Conservation (phyloP, 2,888 invertebrate genomes). For the Melipona bicolor region DNA sequence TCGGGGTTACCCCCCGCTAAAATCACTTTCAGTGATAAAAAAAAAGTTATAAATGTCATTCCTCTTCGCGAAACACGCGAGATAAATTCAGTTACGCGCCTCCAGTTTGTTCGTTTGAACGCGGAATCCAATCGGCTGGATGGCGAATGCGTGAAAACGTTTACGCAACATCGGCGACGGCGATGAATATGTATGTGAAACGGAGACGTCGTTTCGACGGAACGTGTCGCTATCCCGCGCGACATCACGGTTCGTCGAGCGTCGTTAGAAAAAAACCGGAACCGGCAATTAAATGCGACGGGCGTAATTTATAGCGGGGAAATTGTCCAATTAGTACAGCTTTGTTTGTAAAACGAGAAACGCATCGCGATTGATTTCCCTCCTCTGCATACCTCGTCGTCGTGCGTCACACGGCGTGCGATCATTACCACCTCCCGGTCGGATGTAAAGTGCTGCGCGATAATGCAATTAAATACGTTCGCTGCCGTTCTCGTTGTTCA, state of each 20-base stretch:
- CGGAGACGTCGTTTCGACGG: neutral
- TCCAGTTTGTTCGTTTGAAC: neutral
- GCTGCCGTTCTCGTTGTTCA: conserved; percentile 2
- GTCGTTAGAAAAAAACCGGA: conserved; percentile 37
- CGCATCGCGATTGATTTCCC: conserved; percentile 49
- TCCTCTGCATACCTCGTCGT: neutral
- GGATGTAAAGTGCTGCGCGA: conserved; percentile 21
- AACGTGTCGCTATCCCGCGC: neutral
- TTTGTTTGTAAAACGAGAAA: conserved; percentile 54
- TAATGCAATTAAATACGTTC: conserved; percentile 44
- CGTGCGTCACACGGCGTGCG: conserved; percentile 32
- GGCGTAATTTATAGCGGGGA: conserved; percentile 47
- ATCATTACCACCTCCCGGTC: conserved; percentile 8
- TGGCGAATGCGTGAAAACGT: neutral
- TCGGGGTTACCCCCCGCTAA: no score
- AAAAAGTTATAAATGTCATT: no score
- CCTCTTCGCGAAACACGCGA: neutral
- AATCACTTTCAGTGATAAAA: no score
- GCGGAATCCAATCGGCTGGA: neutral
- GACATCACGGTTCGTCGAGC: no score
- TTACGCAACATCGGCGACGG: neutral
- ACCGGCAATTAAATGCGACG: conserved; percentile 55
- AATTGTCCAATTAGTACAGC: conserved; percentile 65
- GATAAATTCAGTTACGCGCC: neutral
- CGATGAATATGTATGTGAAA: neutral